These are phyloP conservation scores for Montifringilla adamsi DNA, from an alignment of 2,113 vertebrate genomes.

Conservation along the genomic window DNA sequence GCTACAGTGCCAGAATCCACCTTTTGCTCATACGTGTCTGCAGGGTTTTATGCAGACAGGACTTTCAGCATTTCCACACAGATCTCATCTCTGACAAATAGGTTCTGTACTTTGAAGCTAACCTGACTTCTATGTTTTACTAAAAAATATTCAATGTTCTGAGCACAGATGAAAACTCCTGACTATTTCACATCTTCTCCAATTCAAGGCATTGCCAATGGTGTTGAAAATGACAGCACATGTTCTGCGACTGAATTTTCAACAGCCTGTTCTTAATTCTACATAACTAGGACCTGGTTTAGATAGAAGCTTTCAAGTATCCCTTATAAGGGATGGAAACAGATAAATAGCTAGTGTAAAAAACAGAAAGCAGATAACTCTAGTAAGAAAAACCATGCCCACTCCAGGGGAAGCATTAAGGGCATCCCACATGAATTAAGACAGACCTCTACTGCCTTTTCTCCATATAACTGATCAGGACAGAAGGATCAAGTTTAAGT, in stretches of 20 bases:
- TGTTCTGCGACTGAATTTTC: conserved; percentile 68
- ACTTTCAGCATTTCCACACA: neutral
- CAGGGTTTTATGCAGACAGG: neutral
- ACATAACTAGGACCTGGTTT: conserved; percentile 67
- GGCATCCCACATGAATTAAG: conserved; percentile 50
- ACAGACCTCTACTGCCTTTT: conserved; percentile 68
- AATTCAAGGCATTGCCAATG: conserved; percentile 7
- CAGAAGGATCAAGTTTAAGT: conserved; percentile 73
- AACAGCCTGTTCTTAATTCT: conserved; percentile 61
- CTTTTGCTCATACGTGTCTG: neutral
- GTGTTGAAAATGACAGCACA: conserved; percentile 47
- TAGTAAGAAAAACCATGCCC: conserved; percentile 50
- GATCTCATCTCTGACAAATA: neutral
- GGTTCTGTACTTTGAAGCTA: neutral
- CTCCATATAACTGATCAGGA: conserved; percentile 72
- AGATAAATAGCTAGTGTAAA: conserved; percentile 69
- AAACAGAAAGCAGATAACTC: conserved; percentile 73
- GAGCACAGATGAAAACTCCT: neutral
- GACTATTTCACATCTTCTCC: conserved; percentile 40
- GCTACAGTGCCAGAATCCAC: neutral
- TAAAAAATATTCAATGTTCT: neutral
- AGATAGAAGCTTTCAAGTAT: conserved; percentile 51
- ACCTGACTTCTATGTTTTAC: neutral
- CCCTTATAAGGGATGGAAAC: conserved; percentile 54
- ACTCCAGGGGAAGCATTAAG: conserved; percentile 40